These are phyloP conservation scores for Limosa lapponica DNA, from an alignment of 2,797 vertebrate species.

Conservation along the genomic window DNA sequence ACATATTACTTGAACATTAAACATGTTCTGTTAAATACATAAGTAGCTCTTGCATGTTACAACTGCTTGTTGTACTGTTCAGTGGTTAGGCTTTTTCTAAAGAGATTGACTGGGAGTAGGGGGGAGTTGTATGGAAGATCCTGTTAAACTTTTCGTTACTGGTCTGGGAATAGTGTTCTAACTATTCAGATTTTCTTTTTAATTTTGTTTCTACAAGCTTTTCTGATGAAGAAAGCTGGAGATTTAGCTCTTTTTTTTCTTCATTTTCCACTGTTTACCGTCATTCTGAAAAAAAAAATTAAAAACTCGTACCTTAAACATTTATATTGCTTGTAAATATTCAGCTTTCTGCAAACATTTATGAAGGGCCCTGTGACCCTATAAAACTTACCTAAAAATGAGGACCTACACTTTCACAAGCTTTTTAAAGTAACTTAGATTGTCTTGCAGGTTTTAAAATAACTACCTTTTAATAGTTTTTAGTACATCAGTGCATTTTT, in stretches of 20 bases:
- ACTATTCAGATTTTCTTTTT: no score
- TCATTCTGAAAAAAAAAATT: background rate
- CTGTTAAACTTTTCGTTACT: background rate
- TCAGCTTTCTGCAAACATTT: background rate
- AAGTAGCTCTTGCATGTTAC: background rate
- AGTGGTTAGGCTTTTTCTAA: background rate
- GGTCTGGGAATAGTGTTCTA: background rate
- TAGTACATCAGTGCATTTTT: background rate
- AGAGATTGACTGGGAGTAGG: background rate
- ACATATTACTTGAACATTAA: background rate
- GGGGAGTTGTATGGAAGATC: background rate
- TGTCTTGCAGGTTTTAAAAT: background rate
- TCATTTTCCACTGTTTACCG: background rate
- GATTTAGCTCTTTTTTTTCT: background rate
- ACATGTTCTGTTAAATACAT: background rate
- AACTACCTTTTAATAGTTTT: background rate
- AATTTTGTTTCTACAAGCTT: background rate
- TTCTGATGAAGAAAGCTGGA: background rate
- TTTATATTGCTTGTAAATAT: background rate
- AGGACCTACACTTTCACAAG: background rate
- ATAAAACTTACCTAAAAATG: background rate
- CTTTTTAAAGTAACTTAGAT: background rate
- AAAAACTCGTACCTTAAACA: background rate
- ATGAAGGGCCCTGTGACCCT: background rate
- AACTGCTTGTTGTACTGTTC: background rate